Evolutionary conservation across 37 sponge, comb jelly and placozoan species (phyloP).

Genomic region (Amphimedon queenslandica): DNA sequence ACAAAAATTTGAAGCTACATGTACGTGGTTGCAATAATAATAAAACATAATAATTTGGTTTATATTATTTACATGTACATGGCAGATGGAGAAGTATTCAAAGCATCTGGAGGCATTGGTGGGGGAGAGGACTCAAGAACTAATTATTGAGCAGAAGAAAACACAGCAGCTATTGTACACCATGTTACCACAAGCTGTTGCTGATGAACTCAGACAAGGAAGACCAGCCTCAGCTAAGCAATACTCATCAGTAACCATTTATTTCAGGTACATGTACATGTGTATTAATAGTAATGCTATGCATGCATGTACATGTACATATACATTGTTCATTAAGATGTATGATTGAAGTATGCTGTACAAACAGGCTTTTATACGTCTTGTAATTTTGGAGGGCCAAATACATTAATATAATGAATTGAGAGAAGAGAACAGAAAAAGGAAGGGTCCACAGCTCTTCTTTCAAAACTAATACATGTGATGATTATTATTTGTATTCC

Average conservation of each 20-base stretch:
- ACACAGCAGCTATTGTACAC: constrained; percentile 75
- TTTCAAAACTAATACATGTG: no score
- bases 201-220: constrained; percentile 82
- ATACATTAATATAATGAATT: no score
- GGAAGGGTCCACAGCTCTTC: no score
- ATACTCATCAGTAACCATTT: constrained; percentile 66
- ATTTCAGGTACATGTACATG: constrained; percentile 90
- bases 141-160: constrained; percentile 79
- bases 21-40: not conserved
- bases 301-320: no score
- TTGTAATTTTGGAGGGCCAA: no score
- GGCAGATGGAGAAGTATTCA: constrained; percentile 90
- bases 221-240: constrained; percentile 50
- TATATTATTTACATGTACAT: no score
- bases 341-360: no score
- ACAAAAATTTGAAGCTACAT: not conserved
- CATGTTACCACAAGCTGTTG: constrained; percentile 79
- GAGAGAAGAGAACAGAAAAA: no score
- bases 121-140: constrained; percentile 78
- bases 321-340: no score
- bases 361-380: no score
- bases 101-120: constrained; percentile 85
- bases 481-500: not conserved
- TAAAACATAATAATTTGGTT: not conserved
- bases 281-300: no score